A percentile compares a stretch with the other conserved stretches of the same genome.
Evolutionary conservation across 23 tunicate genomes (phyloP).

Genomic region (Botrylloides violaceus): DNA sequence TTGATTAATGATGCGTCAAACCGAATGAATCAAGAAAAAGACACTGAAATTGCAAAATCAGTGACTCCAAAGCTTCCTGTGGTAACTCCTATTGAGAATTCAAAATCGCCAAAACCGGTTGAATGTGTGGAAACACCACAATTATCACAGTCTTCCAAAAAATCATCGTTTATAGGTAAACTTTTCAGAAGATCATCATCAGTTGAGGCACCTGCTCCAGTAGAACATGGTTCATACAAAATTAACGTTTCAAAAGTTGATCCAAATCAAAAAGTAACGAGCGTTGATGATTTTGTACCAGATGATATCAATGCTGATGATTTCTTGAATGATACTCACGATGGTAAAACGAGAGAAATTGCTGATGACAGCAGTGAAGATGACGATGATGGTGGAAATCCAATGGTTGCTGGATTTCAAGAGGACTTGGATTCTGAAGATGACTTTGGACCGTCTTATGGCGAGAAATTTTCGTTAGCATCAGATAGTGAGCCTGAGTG

Average conservation of each 20-base stretch:
- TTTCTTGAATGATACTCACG: conserved; percentile 53
- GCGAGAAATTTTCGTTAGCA: neutral
- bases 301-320: conserved; percentile 43
- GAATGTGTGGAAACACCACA: neutral
- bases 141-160: neutral
- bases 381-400: conserved; percentile 58
- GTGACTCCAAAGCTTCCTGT: conserved; percentile 1
- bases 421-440: conserved; percentile 79
- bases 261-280: conserved; percentile 9
- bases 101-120: neutral
- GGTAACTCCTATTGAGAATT: neutral
- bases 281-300: conserved; percentile 79
- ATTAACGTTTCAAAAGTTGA: conserved; percentile 6
- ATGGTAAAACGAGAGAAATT: neutral
- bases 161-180: neutral
- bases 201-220: neutral
- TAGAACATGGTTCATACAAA: neutral
- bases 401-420: conserved; percentile 85
- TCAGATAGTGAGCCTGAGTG: neutral
- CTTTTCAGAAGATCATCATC: neutral
- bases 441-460: neutral
- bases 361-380: conserved; percentile 41
- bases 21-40: neutral
- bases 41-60: neutral
- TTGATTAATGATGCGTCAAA: neutral